Evolutionary conservation across 2,113 vertebrate species (phyloP).

Genomic region (Eptatretus burgeri): DNA sequence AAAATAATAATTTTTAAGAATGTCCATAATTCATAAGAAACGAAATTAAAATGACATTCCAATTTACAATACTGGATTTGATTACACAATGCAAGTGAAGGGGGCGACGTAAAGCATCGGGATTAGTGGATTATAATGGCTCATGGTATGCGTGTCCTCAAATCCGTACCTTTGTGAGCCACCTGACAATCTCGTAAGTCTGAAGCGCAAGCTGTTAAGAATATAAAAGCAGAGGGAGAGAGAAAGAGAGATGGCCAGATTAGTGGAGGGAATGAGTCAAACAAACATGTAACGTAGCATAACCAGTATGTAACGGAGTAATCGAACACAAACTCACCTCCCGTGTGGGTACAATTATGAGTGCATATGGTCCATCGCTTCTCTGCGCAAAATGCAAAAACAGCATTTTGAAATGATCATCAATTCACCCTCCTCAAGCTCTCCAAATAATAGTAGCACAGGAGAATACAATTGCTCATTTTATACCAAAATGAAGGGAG

Average conservation of each 20-base stretch:
- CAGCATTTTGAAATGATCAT: not conserved
- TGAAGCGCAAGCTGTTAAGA: constrained; percentile 46
- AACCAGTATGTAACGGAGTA: not conserved
- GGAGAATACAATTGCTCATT: too few species aligned
- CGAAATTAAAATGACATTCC: too few species aligned
- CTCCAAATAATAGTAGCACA: too few species aligned
- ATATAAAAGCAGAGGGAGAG: not conserved
- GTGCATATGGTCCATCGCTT: constrained; percentile 47
- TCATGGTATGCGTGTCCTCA: not conserved
- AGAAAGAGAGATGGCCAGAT: too few species aligned
- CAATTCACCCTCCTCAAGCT: not conserved
- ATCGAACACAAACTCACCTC: constrained; percentile 25
- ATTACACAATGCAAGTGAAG: too few species aligned
- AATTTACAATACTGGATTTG: too few species aligned
- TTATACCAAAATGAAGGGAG: too few species aligned
- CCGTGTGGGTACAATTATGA: constrained; percentile 65
- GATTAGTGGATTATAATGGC: too few species aligned
- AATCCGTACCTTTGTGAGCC: constrained; percentile 38
- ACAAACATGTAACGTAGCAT: not conserved
- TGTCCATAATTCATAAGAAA: too few species aligned
- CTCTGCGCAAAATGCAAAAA: constrained; percentile 19
- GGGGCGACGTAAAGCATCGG: too few species aligned
- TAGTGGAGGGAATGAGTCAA: too few species aligned
- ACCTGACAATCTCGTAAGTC: constrained; percentile 58
- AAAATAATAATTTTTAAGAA: too few species aligned